A percentile compares a stretch with the other conserved stretches of the same genome.
These are phyloP conservation scores for Clusia tigrina DNA, from an alignment of 2,888 invertebrate species.

Conservation along the genomic window DNA sequence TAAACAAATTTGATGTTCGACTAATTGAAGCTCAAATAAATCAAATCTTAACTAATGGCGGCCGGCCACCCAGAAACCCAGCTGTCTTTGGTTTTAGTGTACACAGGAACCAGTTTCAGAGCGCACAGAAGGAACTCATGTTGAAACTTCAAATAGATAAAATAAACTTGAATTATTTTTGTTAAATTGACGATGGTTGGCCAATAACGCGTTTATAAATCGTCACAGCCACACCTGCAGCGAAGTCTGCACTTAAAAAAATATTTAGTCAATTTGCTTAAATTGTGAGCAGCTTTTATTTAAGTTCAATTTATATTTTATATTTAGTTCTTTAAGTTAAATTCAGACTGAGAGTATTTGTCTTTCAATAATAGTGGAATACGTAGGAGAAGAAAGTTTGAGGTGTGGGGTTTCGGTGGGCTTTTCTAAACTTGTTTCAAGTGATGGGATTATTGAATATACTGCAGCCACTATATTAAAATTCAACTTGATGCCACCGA, in stretches of 20 bases:
- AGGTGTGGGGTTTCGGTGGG: too few relatives aligned
- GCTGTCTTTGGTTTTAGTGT: conserved; percentile 1
- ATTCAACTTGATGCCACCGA: too few relatives aligned
- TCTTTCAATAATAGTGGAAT: too few relatives aligned
- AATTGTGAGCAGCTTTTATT: too few relatives aligned
- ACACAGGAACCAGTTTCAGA: conserved; percentile 21
- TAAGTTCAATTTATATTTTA: too few relatives aligned
- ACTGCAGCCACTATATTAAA: too few relatives aligned
- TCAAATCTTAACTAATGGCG: conserved; percentile 52
- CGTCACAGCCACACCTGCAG: background rate
- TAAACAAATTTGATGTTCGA: conserved; percentile 48
- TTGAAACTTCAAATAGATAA: conserved; percentile 10
- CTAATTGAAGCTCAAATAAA: conserved; percentile 57
- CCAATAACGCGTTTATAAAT: background rate
- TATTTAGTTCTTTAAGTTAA: too few relatives aligned
- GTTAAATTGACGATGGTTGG: conserved; percentile 4
- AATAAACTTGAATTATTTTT: conserved; percentile 14
- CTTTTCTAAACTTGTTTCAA: too few relatives aligned
- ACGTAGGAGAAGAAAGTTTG: too few relatives aligned
- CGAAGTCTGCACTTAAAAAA: background rate
- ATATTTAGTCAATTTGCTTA: too few relatives aligned
- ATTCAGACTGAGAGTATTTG: too few relatives aligned
- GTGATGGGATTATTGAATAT: too few relatives aligned
- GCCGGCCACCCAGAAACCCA: conserved; percentile 29
- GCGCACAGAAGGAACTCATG: background rate